Percentiles rank a stretch among this genome's conserved stretches.
Evolutionary conservation across 2,113 vertebrate species (phyloP).

Genomic region (Verasper variegatus): DNA sequence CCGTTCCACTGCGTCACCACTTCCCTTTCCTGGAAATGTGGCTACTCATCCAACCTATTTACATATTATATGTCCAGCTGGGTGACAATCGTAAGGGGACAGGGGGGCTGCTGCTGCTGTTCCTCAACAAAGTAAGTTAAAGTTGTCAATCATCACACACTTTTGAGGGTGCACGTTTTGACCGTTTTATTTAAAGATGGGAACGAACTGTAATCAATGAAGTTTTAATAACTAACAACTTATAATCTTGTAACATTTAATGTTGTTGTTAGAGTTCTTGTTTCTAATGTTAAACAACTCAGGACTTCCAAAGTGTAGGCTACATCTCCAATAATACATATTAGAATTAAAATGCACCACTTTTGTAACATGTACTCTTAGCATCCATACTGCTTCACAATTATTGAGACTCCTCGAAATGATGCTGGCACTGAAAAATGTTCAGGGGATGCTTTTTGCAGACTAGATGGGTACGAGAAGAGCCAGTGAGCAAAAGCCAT

Average conservation of each 20-base stretch:
- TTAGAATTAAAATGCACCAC: too few species aligned
- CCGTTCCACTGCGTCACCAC: conserved; percentile 77
- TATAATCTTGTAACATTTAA: background rate
- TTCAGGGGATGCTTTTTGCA: too few species aligned
- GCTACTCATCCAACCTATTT: conserved; percentile 72
- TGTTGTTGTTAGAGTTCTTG: background rate
- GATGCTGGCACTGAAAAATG: too few species aligned
- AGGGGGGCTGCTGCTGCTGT: background rate
- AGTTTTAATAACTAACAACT: background rate
- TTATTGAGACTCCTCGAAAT: too few species aligned
- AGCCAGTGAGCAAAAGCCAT: too few species aligned
- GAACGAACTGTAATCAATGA: background rate
- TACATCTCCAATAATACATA: too few species aligned
- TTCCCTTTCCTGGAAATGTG: conserved; percentile 84
- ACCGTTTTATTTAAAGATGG: background rate
- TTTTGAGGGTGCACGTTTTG: background rate
- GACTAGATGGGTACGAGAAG: too few species aligned
- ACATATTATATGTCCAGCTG: conserved; percentile 51
- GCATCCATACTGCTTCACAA: too few species aligned
- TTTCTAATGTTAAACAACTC: background rate
- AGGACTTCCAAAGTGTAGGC: too few species aligned
- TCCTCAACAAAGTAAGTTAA: background rate
- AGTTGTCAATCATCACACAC: background rate
- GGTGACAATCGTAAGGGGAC: background rate
- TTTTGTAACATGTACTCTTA: too few species aligned